Conservation (phyloP, 2,113 vertebrate genomes). For the Piaya cayana region DNA sequence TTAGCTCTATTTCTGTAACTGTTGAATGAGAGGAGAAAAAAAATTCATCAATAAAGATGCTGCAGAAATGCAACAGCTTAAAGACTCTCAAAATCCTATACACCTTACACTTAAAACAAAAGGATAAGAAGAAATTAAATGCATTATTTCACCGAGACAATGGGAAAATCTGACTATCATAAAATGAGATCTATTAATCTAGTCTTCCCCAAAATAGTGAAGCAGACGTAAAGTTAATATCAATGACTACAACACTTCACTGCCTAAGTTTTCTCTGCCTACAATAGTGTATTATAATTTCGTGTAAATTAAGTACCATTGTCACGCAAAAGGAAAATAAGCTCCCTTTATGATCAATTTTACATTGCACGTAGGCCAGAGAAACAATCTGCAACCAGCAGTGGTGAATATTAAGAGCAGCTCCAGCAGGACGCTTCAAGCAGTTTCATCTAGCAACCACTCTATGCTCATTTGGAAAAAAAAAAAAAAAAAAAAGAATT, state of each 20-base stretch:
- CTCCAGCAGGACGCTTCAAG: background rate
- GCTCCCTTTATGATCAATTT: background rate
- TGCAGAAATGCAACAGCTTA: background rate
- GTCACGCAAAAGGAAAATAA: constrained; percentile 6
- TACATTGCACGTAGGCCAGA: background rate
- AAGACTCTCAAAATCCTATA: background rate
- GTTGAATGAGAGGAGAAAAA: background rate
- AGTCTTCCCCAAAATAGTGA: background rate
- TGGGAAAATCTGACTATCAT: background rate
- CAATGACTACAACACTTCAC: background rate
- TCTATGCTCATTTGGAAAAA: background rate
- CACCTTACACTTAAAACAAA: background rate
- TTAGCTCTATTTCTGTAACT: constrained; percentile 98
- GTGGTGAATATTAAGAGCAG: background rate
- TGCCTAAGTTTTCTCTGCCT: background rate
- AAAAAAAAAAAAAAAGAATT: background rate
- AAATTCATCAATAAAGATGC: background rate
- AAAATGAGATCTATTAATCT: background rate
- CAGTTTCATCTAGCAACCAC: background rate
- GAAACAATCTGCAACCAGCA: background rate
- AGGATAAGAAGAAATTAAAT: background rate
- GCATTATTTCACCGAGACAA: background rate
- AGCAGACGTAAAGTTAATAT: background rate
- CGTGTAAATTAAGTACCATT: background rate
- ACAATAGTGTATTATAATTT: background rate